Evolutionary conservation across 2,113 vertebrate genomes (phyloP).

Genomic region (Delphinapterus leucas): DNA sequence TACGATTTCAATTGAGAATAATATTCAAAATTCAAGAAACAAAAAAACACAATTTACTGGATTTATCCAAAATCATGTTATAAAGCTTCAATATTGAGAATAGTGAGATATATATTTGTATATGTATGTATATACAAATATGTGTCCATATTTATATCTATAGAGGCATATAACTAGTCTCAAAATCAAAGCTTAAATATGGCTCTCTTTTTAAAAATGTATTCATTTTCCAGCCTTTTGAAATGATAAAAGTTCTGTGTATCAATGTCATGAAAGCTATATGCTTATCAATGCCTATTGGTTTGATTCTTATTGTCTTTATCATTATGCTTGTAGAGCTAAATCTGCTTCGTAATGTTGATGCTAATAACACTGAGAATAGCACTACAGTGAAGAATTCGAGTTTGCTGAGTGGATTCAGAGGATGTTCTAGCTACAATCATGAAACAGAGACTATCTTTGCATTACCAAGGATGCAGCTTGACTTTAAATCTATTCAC

Average conservation of each 20-base stretch:
- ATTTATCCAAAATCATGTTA: constrained; percentile 9
- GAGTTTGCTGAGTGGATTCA: constrained; percentile 93
- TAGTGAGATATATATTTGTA: not conserved
- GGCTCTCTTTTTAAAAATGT: not conserved
- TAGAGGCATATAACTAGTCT: not conserved
- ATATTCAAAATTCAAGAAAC: constrained; percentile 18
- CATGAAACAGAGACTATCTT: constrained; percentile 99
- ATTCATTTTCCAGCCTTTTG: not conserved
- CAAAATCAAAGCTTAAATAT: not conserved
- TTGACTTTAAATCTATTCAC: constrained; percentile 98
- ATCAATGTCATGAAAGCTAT: not conserved
- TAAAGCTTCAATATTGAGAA: constrained; percentile 16
- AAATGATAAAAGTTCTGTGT: not conserved
- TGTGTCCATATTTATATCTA: not conserved
- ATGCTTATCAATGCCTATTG: not conserved
- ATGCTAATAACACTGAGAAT: constrained; percentile 92
- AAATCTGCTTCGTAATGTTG: constrained; percentile 94
- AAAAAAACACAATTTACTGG: not conserved
- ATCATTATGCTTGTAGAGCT: constrained; percentile 85
- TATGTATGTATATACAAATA: not conserved
- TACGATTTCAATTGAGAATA: constrained; percentile 29
- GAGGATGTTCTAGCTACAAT: constrained; percentile 95
- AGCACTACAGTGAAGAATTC: constrained; percentile 92
- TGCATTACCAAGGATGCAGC: constrained; percentile 97
- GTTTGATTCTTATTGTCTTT: not conserved